Conservation (phyloP, 2,888 invertebrate genomes). For the Epirrita christyi region DNA sequence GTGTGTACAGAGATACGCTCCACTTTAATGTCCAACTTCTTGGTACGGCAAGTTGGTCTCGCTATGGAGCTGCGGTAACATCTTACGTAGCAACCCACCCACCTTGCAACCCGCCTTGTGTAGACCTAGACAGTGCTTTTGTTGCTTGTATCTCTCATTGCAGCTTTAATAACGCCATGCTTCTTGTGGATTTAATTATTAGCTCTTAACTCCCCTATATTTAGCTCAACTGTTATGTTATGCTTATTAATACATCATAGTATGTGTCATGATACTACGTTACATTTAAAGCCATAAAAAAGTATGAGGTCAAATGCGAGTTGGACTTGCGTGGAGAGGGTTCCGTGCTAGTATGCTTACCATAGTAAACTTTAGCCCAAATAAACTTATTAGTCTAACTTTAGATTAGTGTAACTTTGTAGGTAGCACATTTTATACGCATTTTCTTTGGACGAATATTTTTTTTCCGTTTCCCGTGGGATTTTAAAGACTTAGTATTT, state of each 20-base stretch:
- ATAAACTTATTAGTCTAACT: too few species aligned
- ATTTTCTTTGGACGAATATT: too few species aligned
- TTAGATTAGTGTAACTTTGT: too few species aligned
- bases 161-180: constrained; percentile 24
- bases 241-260: background rate
- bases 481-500: too few species aligned
- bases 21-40: constrained; percentile 64
- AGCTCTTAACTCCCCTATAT: constrained; percentile 14
- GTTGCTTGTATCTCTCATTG: constrained; percentile 22
- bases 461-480: too few species aligned
- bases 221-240: constrained; percentile 14
- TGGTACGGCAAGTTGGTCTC: constrained; percentile 52
- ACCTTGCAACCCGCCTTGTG: too few species aligned
- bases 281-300: constrained; percentile 30
- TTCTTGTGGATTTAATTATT: constrained; percentile 25
- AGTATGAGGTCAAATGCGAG: too few species aligned
- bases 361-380: too few species aligned
- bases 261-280: constrained; percentile 13
- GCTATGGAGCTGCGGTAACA: constrained; percentile 45
- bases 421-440: too few species aligned
- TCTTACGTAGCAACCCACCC: constrained; percentile 39
- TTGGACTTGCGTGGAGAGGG: too few species aligned
- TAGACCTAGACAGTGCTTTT: constrained; percentile 23
- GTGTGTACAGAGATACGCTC: constrained; percentile 65
- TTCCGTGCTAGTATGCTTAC: too few species aligned